A percentile compares a stretch with the other conserved stretches of the same genome.
Conservation (phyloP, 2,888 invertebrate species). For the Automeris io region DNA sequence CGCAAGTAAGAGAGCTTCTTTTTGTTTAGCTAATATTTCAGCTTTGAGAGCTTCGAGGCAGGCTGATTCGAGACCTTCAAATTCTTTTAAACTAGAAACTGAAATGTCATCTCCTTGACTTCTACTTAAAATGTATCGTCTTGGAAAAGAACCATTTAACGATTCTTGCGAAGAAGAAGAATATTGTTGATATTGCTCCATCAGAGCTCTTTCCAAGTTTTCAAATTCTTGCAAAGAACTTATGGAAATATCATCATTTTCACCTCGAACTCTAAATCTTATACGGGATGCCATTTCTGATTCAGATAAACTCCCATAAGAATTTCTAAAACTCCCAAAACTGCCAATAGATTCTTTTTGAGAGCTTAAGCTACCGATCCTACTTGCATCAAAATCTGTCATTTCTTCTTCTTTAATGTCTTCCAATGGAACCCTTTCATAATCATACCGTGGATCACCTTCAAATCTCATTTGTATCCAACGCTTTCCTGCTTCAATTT, state of each 20-base stretch:
- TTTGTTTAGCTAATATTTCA: constrained; percentile 89
- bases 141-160: constrained; percentile 87
- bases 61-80: constrained; percentile 93
- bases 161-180: constrained; percentile 92
- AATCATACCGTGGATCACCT: constrained; percentile 85
- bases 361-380: constrained; percentile 86
- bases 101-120: constrained; percentile 92
- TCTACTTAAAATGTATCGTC: constrained; percentile 81
- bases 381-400: constrained; percentile 88
- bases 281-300: constrained; percentile 91
- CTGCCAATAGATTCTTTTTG: constrained; percentile 88
- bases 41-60: constrained; percentile 89
- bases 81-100: constrained; percentile 91
- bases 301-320: constrained; percentile 94
- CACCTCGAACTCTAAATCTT: constrained; percentile 89
- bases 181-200: constrained; percentile 85
- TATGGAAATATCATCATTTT: constrained; percentile 94
- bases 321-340: constrained; percentile 90
- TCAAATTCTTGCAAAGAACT: constrained; percentile 97
- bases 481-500: constrained; percentile 85
- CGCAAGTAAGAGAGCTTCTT: constrained; percentile 84
- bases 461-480: constrained; percentile 95
- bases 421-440: constrained; percentile 89
- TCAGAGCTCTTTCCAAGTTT: constrained; percentile 89
- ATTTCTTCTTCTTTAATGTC: constrained; percentile 96